Base-by-base conservation (phyloP, 2,888 invertebrate genomes). In the Papilio gigon region DNA sequence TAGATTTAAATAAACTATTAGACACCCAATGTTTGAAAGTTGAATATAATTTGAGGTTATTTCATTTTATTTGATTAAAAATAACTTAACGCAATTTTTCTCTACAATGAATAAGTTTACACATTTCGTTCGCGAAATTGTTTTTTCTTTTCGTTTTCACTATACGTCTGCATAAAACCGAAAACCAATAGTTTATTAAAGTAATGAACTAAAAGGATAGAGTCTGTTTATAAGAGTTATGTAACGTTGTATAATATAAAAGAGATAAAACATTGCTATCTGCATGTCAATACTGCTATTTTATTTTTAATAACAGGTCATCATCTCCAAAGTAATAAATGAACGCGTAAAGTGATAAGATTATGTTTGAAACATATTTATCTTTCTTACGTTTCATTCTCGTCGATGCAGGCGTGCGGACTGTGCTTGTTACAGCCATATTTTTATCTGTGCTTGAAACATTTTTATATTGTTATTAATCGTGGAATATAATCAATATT, bases 251-350 rank as follows among this genome's bases (percentile, higher is more conserved):
- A 3, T 44, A 22, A 47, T 17, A 5, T 53, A n/a, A 53, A 56
- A 25, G 17, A 42, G 53, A 56, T 30, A 56, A 30, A 30, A 14
- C 11, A 56, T 56, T 30, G n/a, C 37, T 65, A 42, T 56, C 35
- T 17, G 4, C 22, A 63, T 14, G 17, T 27, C 11, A 56, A 62
- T 53, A 58, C 61, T 11, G 4, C 22, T 50, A 44, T 70, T 58
- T 47, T 25, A 27, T 50, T 73, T 72, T 78, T 75, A 66, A 71
- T 61, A 53, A 71, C 71, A 73, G 87, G 86, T 87, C 86, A 63
- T 85, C 83, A 87, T 86, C 84, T 85, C 80, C 77, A 69, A 42
- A 68, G 53, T 53, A 17, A 27, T 37, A 47, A 63, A 63, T 14
- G 37, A 44, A 67, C 22, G 35, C 62, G 44, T 67, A 30, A 25